Evolutionary conservation across 2,797 vertebrate genomes (phyloP).

Genomic region (Onychomys arenicola): DNA sequence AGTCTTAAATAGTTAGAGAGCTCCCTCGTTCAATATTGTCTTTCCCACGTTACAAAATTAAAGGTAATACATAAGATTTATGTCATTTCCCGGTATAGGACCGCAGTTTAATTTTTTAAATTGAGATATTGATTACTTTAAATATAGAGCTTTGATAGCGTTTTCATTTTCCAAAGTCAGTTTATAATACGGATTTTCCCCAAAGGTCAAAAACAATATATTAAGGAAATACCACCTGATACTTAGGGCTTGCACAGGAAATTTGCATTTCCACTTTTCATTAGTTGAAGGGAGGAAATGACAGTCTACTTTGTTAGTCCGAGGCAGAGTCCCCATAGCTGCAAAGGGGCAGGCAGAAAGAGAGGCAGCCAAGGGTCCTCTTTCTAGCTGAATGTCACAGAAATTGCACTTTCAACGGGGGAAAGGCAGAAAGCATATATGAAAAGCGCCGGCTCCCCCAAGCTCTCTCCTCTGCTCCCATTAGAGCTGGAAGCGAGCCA

Average conservation of each 20-base stretch:
- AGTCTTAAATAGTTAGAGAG: conserved; percentile 21
- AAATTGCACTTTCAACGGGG: conserved; percentile 75
- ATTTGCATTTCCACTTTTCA: conserved; percentile 85
- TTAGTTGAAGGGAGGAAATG: conserved; percentile 81
- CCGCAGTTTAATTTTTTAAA: conserved; percentile 51
- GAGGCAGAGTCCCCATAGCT: conserved; percentile 67
- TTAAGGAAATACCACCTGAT: conserved; percentile 87
- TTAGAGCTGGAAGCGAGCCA: conserved; percentile 9
- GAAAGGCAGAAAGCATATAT: conserved; percentile 60
- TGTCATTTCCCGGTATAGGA: conserved; percentile 16
- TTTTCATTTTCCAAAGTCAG: conserved; percentile 81
- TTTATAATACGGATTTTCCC: conserved; percentile 83
- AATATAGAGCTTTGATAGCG: conserved; percentile 71
- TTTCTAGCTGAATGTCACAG: conserved; percentile 64
- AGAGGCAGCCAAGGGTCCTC: conserved; percentile 36
- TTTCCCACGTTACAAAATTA: conserved; percentile 58
- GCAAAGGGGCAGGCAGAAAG: conserved; percentile 54
- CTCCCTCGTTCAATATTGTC: not conserved
- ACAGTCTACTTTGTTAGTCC: conserved; percentile 74
- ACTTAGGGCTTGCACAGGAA: conserved; percentile 85
- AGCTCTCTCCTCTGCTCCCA: conserved; percentile 29
- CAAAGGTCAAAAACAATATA: conserved; percentile 85
- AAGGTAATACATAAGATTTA: conserved; percentile 35
- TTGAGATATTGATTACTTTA: conserved; percentile 72
- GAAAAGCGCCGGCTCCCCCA: conserved; percentile 64